Conservation (phyloP, 2,113 vertebrate genomes). For the Eolophus roseicapilla region DNA sequence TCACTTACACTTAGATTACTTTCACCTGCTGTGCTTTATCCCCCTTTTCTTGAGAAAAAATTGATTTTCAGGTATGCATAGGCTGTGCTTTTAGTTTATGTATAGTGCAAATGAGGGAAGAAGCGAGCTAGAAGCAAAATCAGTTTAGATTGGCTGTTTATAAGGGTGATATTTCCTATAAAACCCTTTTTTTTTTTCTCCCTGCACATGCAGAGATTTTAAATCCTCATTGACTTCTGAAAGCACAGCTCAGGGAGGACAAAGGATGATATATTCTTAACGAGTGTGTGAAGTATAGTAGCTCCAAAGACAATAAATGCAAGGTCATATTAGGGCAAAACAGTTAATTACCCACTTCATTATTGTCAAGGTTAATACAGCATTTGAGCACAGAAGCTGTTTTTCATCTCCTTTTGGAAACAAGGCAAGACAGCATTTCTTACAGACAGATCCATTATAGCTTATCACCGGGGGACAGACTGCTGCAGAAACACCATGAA, state of each 20-base stretch:
- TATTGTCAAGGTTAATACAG: conserved; percentile 93
- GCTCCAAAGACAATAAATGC: conserved; percentile 64
- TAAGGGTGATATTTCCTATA: not conserved
- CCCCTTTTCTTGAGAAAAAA: not conserved
- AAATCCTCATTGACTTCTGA: not conserved
- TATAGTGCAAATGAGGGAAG: not conserved
- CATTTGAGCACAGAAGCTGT: conserved; percentile 78
- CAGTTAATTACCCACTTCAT: conserved; percentile 94
- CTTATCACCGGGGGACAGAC: conserved; percentile 91
- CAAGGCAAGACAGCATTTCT: conserved; percentile 77
- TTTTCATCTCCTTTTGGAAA: conserved; percentile 81
- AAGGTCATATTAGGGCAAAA: conserved; percentile 81
- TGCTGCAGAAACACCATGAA: conserved; percentile 77
- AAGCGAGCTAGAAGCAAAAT: not conserved
- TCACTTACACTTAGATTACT: not conserved
- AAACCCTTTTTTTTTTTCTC: not conserved
- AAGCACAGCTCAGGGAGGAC: not conserved
- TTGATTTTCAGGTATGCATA: not conserved
- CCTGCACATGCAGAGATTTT: not conserved
- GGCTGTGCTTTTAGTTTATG: not conserved
- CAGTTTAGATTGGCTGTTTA: not conserved
- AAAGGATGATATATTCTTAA: conserved; percentile 45
- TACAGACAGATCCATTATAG: conserved; percentile 89
- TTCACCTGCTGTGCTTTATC: not conserved
- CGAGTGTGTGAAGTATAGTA: conserved; percentile 20